Conservation (phyloP, 2,113 vertebrate species). For the Psammodynastes pulverulentus region DNA sequence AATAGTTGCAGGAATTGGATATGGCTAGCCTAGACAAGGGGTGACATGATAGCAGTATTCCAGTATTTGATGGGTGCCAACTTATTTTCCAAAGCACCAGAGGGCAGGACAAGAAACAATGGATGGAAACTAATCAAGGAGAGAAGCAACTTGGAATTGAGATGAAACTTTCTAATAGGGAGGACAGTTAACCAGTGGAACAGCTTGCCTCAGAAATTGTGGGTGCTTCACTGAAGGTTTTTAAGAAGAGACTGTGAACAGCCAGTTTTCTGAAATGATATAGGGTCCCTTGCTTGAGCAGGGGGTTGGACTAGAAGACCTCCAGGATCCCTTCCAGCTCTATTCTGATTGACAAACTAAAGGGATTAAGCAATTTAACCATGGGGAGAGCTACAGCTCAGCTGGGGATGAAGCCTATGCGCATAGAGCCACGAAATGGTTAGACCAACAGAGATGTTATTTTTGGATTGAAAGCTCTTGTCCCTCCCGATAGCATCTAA, state of each 20-base stretch:
- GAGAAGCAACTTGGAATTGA: too few species aligned
- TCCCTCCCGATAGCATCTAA: background rate
- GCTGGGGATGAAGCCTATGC: background rate
- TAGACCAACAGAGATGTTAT: background rate
- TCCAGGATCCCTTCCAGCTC: too few species aligned
- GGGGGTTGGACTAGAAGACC: too few species aligned
- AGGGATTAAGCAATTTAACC: background rate
- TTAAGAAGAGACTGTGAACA: too few species aligned
- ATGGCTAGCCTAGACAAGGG: background rate
- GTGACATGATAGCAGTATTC: background rate
- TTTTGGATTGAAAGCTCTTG: background rate
- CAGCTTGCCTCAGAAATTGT: too few species aligned
- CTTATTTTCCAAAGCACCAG: background rate
- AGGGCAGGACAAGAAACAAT: too few species aligned
- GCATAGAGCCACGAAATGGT: background rate
- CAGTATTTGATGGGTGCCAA: background rate
- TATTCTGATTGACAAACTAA: background rate
- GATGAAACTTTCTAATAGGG: too few species aligned
- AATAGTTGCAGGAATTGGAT: background rate
- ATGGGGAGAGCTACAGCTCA: background rate
- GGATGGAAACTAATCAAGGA: too few species aligned
- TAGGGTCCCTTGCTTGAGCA: too few species aligned
- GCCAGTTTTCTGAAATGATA: too few species aligned
- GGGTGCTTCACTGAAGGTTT: too few species aligned
- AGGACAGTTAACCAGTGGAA: too few species aligned